Base-by-base conservation (phyloP, 2,113 vertebrate species). In the Coracopsis vasa region DNA sequence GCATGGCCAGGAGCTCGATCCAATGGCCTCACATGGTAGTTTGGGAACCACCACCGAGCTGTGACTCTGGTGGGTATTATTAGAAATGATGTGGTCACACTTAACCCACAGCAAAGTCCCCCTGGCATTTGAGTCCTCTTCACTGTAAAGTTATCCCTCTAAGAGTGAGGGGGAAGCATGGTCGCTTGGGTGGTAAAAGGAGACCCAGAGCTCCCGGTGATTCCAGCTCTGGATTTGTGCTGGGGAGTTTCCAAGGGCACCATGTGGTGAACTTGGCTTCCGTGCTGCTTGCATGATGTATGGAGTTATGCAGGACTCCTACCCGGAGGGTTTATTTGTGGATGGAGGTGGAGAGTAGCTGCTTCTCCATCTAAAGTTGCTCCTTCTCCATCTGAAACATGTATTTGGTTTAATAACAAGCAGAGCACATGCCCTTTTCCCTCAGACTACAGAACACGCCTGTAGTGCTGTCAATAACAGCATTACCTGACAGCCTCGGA, bases 381-480 rank as follows among this genome's bases (percentile, higher is more conserved):
- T 27, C 10, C 86, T 95, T 81, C 70, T 96, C 48, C n/a, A 19
- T 83, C 79, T 16, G 2, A 48, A 88, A 86, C 53, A 44, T 6
- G 7, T 69, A 13, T 94, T 90, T 95, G 74, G 77, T 88, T 94
- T 93, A 91, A 91, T 89, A 94, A 95, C 80, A 62, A 94, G 92
- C 48, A 53, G 58, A 87, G 50, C 51, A 62, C 2, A 1, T 84
- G 71, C 47, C 91, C 72, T 86, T 96, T 90, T 73, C 73, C 86
- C 58, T 37, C 48, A 60, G 79, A 78, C 64, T 73, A 65, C 3
- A 47, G 91, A 96, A 97, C 74, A 47, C 48, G 64, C 74, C 93
- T 82, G 87, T 89, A 74, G 88, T 1, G 5, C 96, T 97, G 98
- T 98, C 98, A 98, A 98, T 98, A 98, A 97, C 94, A 98, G 97